Evolutionary conservation across 2,888 invertebrate genomes (phyloP).

Genomic region (Noctuana brunneofusca): DNA sequence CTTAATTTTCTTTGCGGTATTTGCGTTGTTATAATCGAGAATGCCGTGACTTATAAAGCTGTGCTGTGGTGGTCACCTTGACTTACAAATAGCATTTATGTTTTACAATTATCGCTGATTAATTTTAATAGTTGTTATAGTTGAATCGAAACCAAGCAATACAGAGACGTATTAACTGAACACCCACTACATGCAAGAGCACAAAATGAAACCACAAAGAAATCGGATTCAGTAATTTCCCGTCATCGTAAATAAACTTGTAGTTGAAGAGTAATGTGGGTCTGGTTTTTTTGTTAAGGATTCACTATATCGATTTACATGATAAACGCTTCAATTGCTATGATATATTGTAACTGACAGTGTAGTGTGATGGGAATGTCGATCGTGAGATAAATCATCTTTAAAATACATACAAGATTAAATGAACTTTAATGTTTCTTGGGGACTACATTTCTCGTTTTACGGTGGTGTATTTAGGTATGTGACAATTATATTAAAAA

Average conservation of each 20-base stretch:
- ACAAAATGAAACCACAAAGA: conserved; percentile 37
- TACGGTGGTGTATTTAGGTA: too few species aligned
- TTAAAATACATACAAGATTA: background rate
- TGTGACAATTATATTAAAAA: too few species aligned
- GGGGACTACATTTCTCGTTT: too few species aligned
- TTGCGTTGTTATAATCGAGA: background rate
- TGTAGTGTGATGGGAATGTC: conserved; percentile 7
- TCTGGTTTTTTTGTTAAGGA: conserved; percentile 33
- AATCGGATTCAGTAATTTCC: conserved; percentile 40
- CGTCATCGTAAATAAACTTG: conserved; percentile 40
- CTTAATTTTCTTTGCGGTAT: background rate
- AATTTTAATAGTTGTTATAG: too few species aligned
- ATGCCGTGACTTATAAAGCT: background rate
- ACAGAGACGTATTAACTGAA: conserved; percentile 1
- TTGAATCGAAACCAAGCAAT: background rate
- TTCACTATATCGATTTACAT: conserved; percentile 19
- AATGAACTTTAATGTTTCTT: background rate
- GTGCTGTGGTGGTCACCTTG: background rate
- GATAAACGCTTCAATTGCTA: conserved; percentile 23
- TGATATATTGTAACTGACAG: conserved; percentile 21
- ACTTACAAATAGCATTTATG: background rate
- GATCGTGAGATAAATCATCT: conserved; percentile 14
- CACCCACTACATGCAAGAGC: conserved; percentile 24
- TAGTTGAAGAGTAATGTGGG: conserved; percentile 30
- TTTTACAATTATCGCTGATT: background rate